Percentiles rank a stretch among this genome's conserved stretches.
Conservation (phyloP, 2,113 vertebrate species). For the Otus sunia region DNA sequence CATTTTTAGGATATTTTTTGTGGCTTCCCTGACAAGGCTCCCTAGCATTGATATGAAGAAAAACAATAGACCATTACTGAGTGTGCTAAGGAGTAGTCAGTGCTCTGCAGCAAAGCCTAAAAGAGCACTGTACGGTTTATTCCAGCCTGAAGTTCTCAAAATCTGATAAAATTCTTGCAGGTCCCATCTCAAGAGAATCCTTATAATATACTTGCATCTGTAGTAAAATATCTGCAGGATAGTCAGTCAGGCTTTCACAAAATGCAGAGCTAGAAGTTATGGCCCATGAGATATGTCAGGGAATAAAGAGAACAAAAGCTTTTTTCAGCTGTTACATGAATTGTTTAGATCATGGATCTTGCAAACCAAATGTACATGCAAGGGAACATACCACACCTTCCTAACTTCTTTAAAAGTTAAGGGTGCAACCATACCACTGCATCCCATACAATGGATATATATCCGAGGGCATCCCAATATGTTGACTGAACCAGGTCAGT, state of each 20-base stretch:
- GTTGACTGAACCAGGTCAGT: background rate
- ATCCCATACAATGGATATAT: background rate
- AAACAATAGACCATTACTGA: background rate
- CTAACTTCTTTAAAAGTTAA: background rate
- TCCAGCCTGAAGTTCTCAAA: background rate
- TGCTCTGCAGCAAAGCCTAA: background rate
- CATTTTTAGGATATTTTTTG: background rate
- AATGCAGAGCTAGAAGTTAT: background rate
- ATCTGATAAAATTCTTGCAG: background rate
- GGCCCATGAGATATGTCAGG: rapidly evolving
- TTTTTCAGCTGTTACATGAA: background rate
- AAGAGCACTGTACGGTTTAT: background rate
- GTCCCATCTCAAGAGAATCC: background rate
- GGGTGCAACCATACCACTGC: background rate
- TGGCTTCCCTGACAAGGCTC: background rate
- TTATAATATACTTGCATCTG: background rate
- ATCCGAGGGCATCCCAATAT: background rate
- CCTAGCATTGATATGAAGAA: background rate
- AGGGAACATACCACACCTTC: background rate
- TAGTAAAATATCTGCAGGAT: background rate
- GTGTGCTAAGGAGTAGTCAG: background rate
- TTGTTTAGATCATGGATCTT: background rate
- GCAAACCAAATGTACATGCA: rapidly evolving
- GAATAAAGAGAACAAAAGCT: background rate
- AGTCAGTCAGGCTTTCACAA: background rate